A percentile compares a stretch with the other conserved stretches of the same genome.
These are phyloP conservation scores for Hypena proboscidalis DNA, from an alignment of 2,888 invertebrate genomes.

Conservation along the genomic window DNA sequence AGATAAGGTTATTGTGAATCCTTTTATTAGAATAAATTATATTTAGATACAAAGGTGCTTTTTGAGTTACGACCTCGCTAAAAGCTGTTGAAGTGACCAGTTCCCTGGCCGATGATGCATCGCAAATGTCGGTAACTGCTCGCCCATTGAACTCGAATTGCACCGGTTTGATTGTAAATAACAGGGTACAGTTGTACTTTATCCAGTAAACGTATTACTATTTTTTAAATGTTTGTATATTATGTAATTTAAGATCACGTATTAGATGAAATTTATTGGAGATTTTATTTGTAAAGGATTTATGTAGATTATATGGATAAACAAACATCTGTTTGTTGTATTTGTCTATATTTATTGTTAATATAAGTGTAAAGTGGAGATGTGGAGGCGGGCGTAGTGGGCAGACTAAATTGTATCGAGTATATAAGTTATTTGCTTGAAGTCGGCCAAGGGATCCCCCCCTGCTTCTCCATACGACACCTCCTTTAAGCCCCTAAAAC, in stretches of 20 bases:
- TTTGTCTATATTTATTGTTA: constrained; percentile 44
- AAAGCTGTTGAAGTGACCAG: constrained; percentile 14
- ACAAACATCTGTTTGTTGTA: constrained; percentile 40
- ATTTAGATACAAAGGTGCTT: constrained; percentile 30
- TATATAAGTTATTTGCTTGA: no score
- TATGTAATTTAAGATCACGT: constrained; percentile 60
- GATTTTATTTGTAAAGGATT: constrained; percentile 53
- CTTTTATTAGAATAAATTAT: constrained; percentile 34
- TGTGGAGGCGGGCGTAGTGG: constrained; percentile 26
- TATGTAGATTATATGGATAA: constrained; percentile 41
- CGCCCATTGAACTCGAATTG: constrained; percentile 18
- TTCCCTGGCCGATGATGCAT: constrained; percentile 10
- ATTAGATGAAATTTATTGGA: constrained; percentile 57
- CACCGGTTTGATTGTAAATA: constrained; percentile 52
- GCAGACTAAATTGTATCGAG: constrained; percentile 25
- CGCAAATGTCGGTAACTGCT: constrained; percentile 12
- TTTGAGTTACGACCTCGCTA: constrained; percentile 23
- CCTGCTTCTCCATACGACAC: no score
- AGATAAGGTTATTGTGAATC: constrained; percentile 42
- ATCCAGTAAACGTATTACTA: constrained; percentile 65
- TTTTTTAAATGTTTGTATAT: constrained; percentile 71
- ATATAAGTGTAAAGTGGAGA: constrained; percentile 29
- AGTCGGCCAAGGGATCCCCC: no score
- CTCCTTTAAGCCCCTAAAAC: no score
- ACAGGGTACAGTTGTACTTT: constrained; percentile 62